Evolutionary conservation across 2,797 vertebrate genomes (phyloP), one percentile per base, ranked within the genome.

Genomic region (Gallinago solitaria): DNA sequence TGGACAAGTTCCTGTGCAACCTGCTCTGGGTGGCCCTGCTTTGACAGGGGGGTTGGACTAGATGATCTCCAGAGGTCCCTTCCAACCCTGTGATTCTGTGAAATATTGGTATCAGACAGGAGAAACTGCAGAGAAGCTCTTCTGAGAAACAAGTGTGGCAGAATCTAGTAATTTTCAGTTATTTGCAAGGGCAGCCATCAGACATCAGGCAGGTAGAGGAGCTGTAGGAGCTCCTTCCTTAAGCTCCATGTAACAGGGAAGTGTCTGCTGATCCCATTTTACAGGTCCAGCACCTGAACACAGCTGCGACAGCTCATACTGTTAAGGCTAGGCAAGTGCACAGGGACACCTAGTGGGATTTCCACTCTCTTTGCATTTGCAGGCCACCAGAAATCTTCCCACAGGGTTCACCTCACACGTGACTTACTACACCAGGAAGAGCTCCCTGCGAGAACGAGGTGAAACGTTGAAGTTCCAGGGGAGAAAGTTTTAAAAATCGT

Each of bases 341-440:
- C 71, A 94, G 92, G 76, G 94, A 94, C 95, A 93, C 68, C 89
- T 95, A 96, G 95, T 93, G 92, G 89, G 95, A 89, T 89, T 87
- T 83, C 50, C 37, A 61, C 37, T 68, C 27, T 65, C 32, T 71
- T 45, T 75, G 71, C 45, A 14, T 28, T 71, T 94, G 57, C 79
- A 87, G 57, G 45, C 39, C 75, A 61, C 11, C 84, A 71, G 54
- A 75, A 85, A 35, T 68, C 48, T 71, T 83, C 28, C 47, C 45
- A 35, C 11, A 30, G 60, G 24, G 5, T 45, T 95, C 35, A 37
- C 35, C 56, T 85, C 48, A 56, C 32, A 9, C 47, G 32, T 71
- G 79, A 54, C 4, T 71, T 67, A n/a, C 28, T 47, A 47, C 43
- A 41, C 28, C 28, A 64, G 32, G 64, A 67, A 68, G 18, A 78